Conservation (phyloP, 2,888 invertebrate species). For the Rhodophaea formosa region DNA sequence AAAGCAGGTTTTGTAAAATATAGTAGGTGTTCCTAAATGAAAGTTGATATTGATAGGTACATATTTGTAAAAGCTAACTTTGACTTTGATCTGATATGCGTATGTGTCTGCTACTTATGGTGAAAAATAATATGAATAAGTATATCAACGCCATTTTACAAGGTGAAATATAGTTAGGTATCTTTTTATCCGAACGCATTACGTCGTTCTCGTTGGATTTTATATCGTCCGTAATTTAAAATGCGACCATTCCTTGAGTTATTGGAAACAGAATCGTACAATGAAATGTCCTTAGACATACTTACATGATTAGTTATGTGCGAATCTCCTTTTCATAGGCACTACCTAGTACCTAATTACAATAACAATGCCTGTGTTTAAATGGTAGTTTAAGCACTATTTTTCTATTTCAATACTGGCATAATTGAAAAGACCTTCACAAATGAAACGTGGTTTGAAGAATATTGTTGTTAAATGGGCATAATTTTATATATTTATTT, state of each 20-base stretch:
- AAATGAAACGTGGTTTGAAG: slow-evolving; percentile 22
- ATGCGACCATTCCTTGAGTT: too few relatives aligned
- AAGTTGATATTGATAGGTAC: not conserved
- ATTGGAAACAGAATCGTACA: too few relatives aligned
- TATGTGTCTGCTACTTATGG: not conserved
- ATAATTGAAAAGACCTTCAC: slow-evolving; percentile 59
- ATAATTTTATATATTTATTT: slow-evolving; percentile 14
- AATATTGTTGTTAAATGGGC: not conserved
- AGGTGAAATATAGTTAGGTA: not conserved
- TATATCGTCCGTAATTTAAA: not conserved
- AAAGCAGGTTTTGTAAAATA: not conserved
- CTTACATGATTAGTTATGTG: not conserved
- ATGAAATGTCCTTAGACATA: not conserved
- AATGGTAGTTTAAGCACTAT: slow-evolving; percentile 51
- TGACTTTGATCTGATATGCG: not conserved
- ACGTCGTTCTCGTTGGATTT: not conserved
- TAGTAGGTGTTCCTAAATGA: not conserved
- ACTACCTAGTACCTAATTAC: slow-evolving; percentile 47
- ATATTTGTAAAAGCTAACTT: not conserved
- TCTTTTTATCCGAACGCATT: slow-evolving; percentile 3
- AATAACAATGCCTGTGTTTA: slow-evolving; percentile 61
- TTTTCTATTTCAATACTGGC: slow-evolving; percentile 47
- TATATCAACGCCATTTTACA: not conserved
- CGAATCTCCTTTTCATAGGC: slow-evolving; percentile 2
- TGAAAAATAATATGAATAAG: not conserved